A percentile compares a stretch with the other conserved stretches of the same genome.
phyloP scores from a whole-genome alignment of 2,888 invertebrate species.

The Spisula solida region DNA sequence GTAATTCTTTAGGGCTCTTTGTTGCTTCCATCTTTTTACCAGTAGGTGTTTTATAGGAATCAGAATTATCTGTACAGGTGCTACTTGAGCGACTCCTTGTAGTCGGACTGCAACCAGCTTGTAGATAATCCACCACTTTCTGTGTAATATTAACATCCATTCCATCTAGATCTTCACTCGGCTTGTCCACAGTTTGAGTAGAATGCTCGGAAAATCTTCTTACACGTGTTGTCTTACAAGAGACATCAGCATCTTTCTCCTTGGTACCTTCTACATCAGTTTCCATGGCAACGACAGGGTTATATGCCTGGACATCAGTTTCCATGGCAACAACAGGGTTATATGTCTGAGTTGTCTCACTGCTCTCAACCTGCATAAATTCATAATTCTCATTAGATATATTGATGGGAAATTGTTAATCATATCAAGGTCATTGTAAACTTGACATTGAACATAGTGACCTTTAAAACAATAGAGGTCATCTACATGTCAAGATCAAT shows the following conservation, averaged over 20 bases:
- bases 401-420: no score
- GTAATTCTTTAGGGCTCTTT: slow-evolving; percentile 63
- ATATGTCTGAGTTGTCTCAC: slow-evolving; percentile 28
- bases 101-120: slow-evolving; percentile 32
- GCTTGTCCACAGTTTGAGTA: slow-evolving; percentile 52
- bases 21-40: slow-evolving; percentile 35
- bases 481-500: no score
- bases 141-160: slow-evolving; percentile 55
- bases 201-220: slow-evolving; percentile 38
- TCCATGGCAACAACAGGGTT: neutral
- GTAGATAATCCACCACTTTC: slow-evolving; percentile 59
- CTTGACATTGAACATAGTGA: no score
- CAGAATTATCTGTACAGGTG: slow-evolving; percentile 45
- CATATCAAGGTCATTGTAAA: no score
- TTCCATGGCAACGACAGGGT: neutral
- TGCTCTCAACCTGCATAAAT: neutral
- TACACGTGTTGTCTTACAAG: neutral
- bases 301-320: slow-evolving; percentile 3
- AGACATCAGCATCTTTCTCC: neutral
- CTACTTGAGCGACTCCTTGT: slow-evolving; percentile 52
- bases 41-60: slow-evolving; percentile 20
- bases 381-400: no score
- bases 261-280: slow-evolving; percentile 3
- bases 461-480: no score
- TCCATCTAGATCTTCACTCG: neutral